Conservation (phyloP, 2,888 invertebrate genomes). For the Ectemnius cavifrons region DNA sequence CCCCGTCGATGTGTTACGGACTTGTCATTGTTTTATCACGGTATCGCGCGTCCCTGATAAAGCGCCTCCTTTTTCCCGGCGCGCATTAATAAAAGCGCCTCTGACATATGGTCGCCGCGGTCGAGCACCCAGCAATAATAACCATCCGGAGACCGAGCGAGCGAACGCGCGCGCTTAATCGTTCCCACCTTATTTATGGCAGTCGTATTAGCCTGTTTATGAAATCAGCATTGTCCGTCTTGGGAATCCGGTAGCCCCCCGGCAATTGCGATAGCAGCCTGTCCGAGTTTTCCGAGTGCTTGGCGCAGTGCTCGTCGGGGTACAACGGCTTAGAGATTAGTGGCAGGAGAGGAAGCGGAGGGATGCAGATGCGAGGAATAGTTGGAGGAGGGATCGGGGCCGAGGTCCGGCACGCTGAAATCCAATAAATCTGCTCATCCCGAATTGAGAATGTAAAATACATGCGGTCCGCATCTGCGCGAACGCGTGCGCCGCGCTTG, state of each 20-base stretch:
- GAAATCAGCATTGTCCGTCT: no score
- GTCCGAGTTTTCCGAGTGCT: background rate
- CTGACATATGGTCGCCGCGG: conserved; percentile 10
- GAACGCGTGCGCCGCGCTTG: conserved; percentile 61
- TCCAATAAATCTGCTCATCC: conserved; percentile 73
- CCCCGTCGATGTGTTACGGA: conserved; percentile 54
- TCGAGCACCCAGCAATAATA: background rate
- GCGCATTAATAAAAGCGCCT: background rate
- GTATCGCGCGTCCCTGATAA: conserved; percentile 39
- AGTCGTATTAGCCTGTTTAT: no score
- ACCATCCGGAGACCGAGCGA: background rate
- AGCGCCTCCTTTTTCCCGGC: background rate
- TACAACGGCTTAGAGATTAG: background rate
- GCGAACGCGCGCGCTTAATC: background rate
- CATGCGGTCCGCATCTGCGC: conserved; percentile 67
- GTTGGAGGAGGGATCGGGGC: conserved; percentile 16
- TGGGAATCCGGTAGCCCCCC: background rate
- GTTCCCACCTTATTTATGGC: background rate
- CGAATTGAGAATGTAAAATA: conserved; percentile 76
- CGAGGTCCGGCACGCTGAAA: conserved; percentile 53
- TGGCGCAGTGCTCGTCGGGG: background rate
- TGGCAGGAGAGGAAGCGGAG: conserved; percentile 18
- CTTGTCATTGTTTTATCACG: conserved; percentile 56
- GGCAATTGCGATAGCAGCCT: background rate
- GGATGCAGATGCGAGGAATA: conserved; percentile 20